Evolutionary conservation across 2,797 vertebrate genomes (phyloP), one percentile per base, ranked within the genome.

Genomic region (Gallinago nigripennis): DNA sequence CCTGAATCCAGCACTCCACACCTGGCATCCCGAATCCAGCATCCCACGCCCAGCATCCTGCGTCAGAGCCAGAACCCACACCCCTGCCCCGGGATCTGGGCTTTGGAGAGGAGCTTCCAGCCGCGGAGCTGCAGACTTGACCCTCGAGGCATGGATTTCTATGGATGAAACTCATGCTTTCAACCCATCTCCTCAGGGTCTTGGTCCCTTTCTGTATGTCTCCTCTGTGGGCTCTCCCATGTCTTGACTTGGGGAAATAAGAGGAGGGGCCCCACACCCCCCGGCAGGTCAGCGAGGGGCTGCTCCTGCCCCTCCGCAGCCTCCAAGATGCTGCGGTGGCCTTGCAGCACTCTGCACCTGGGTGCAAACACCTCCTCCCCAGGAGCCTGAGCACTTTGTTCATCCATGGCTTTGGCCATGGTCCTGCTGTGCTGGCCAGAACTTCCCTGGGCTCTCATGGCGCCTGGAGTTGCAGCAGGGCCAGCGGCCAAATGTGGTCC

Each of bases 141-240:
- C 60, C 71, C 70, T 86, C 33, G 27, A 81, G 86, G 81, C 46
- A 23, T 82, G 54, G 30, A 90, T 92, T 92, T 94, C 58, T 8
- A 4, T 12, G 5, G 12, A 39, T 43, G 46, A 92, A 93, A 63
- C 35, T 86, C 3, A 0, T 28, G 39, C 11, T 65, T 86, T 84
- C 50, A 86, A 53, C 25, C 31, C 25, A 3, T 6, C 6, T 81
- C 45, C 60, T 37, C 8, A 16, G 64, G 51, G 28, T 61, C 41
- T 72, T 1, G 1, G 20, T 65, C 16, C 16, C 27, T 80, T 88
- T 75, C 54, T 75, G 6, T 68, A 8, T 35, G 31, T 53, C 15
- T 71, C 41, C n/a, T 69, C 31, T 79, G n/a, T 8, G 30, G 0
- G 0, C 21, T 65, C n/a, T 51, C 10, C 13, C 8, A 11, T 28